These are phyloP conservation scores for Cynaeus angustus DNA, from an alignment of 2,888 invertebrate genomes.

Conservation along the genomic window DNA sequence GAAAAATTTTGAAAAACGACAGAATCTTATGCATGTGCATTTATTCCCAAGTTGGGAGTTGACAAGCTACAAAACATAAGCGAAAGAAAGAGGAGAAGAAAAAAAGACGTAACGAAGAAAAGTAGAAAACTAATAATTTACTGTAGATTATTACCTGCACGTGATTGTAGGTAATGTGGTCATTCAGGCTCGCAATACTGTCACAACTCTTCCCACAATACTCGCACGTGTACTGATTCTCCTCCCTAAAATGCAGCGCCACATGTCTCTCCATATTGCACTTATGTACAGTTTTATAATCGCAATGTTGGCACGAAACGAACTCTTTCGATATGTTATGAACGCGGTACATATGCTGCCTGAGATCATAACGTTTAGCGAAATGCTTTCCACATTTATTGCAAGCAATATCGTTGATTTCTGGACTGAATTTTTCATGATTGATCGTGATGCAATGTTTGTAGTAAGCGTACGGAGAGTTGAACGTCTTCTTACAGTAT, in stretches of 20 bases:
- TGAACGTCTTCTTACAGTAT: constrained; percentile 58
- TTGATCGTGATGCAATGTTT: constrained; percentile 56
- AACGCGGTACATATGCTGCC: constrained; percentile 64
- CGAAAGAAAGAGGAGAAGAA: too few species aligned
- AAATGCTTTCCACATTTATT: constrained; percentile 65
- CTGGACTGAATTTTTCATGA: constrained; percentile 59
- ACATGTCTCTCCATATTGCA: constrained; percentile 66
- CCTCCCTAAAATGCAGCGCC: constrained; percentile 65
- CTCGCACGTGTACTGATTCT: constrained; percentile 65
- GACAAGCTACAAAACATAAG: too few species aligned
- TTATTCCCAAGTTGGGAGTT: too few species aligned
- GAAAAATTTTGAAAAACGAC: too few species aligned
- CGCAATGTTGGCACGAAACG: constrained; percentile 64
- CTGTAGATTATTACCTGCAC: constrained; percentile 54
- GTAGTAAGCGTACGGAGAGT: constrained; percentile 56
- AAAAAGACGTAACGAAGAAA: too few species aligned
- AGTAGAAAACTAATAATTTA: too few species aligned
- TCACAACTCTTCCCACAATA: constrained; percentile 68
- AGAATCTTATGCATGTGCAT: too few species aligned
- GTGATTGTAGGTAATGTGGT: constrained; percentile 67
- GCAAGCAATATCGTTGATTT: constrained; percentile 62
- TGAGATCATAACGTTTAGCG: constrained; percentile 64
- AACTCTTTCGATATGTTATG: constrained; percentile 63
- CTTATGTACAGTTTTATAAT: constrained; percentile 64
- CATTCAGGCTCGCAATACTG: constrained; percentile 66